Conservation (phyloP, 2,797 vertebrate genomes). For the Peromyscus eremicus region DNA sequence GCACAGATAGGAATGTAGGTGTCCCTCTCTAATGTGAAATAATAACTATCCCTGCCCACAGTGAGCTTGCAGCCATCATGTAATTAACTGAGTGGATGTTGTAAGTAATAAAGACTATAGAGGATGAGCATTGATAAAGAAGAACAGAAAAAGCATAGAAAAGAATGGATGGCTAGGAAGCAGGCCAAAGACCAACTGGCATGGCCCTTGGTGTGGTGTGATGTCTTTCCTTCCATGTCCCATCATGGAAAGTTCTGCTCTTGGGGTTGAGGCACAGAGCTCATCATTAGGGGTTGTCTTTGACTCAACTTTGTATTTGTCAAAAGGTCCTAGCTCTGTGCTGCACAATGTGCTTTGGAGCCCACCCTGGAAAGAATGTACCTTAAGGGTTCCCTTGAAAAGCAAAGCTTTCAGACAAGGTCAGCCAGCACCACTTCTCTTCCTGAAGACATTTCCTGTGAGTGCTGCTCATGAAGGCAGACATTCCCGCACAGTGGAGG, state of each 20-base stretch:
- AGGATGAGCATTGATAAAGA: rapidly evolving
- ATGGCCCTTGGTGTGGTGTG: neutral
- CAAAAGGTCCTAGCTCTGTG: neutral
- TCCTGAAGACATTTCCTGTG: neutral
- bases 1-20: rapidly evolving
- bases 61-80: neutral
- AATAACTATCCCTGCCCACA: too few relatives aligned
- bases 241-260: neutral
- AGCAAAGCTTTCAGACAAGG: neutral
- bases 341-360: neutral
- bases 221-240: neutral
- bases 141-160: rapidly evolving
- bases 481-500: rapidly evolving
- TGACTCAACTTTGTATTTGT: too few relatives aligned
- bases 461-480: rapidly evolving
- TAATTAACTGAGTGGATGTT: too few relatives aligned
- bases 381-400: neutral
- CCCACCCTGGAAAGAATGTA: neutral
- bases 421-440: neutral
- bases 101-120: rapidly evolving
- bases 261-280: rapidly evolving
- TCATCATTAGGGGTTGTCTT: neutral
- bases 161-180: neutral
- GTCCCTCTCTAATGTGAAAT: neutral
- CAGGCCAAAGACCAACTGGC: rapidly evolving